phyloP scores from a whole-genome alignment of 1,140 invertebrate genomes.

The Hycleus cichorii region DNA sequence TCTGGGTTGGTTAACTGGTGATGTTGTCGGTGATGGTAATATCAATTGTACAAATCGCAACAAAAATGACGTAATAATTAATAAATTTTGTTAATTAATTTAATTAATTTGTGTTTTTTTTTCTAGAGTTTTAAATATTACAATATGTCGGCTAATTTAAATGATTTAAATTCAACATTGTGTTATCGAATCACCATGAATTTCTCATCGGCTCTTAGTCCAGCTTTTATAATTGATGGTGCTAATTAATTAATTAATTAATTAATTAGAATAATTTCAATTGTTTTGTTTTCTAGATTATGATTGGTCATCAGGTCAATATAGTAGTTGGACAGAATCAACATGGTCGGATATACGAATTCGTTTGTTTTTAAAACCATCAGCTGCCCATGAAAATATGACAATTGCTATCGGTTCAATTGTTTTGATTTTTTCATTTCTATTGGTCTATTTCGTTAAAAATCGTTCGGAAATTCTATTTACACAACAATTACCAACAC shows the following conservation, averaged over 20 bases:
- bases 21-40: slow-evolving; percentile 22
- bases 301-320: slow-evolving; percentile 67
- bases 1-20: slow-evolving; percentile 51
- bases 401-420: slow-evolving; percentile 57
- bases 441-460: slow-evolving; percentile 63
- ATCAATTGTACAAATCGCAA: slow-evolving; percentile 31
- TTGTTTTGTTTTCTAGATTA: slow-evolving; percentile 53
- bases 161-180: slow-evolving; percentile 45
- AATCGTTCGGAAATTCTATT: slow-evolving; percentile 58
- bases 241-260: slow-evolving; percentile 18
- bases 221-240: slow-evolving; percentile 69
- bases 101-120: not conserved
- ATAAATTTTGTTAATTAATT: too few species aligned
- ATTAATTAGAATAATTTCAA: slow-evolving; percentile 9
- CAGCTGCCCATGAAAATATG: slow-evolving; percentile 56
- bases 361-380: slow-evolving; percentile 75
- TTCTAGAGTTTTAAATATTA: slow-evolving; percentile 47
- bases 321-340: slow-evolving; percentile 90
- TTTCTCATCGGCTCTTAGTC: slow-evolving; percentile 66
- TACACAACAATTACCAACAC: slow-evolving; percentile 17
- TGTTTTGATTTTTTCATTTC: slow-evolving; percentile 56
- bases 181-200: slow-evolving; percentile 73
- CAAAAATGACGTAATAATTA: slow-evolving; percentile 24
- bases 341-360: slow-evolving; percentile 68
- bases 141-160: slow-evolving; percentile 42